phyloP scores from a whole-genome alignment of 2,888 invertebrate genomes.

The Microdon myrmicae region DNA sequence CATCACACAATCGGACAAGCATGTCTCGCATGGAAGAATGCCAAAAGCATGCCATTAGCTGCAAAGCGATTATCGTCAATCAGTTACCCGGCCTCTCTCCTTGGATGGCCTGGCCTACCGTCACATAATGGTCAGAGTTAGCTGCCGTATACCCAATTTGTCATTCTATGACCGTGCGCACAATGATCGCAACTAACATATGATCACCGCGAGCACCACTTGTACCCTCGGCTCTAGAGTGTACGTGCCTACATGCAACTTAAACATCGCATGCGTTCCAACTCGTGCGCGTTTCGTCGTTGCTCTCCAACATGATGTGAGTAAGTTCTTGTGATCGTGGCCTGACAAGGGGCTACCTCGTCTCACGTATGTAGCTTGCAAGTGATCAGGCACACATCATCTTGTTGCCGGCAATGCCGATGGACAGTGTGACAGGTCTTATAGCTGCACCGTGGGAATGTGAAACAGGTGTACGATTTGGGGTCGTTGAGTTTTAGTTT shows the following conservation, averaged over 20 bases:
- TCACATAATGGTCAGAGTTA: no score
- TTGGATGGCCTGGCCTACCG: slow-evolving; percentile 28
- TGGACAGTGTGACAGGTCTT: slow-evolving; percentile 48
- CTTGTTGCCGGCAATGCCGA: slow-evolving; percentile 45
- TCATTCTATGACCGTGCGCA: slow-evolving; percentile 33
- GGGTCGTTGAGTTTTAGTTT: slow-evolving; percentile 49
- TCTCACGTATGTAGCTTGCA: slow-evolving; percentile 44
- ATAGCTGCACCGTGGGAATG: slow-evolving; percentile 51
- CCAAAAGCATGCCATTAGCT: slow-evolving; percentile 51
- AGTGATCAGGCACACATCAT: slow-evolving; percentile 48
- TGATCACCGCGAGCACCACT: slow-evolving; percentile 27
- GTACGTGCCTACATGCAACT: slow-evolving; percentile 44
- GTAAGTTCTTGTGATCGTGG: slow-evolving; percentile 18
- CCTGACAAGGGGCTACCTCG: not conserved
- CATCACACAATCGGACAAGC: no score
- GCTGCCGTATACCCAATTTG: slow-evolving; percentile 31
- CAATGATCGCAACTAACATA: slow-evolving; percentile 23
- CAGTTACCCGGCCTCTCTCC: slow-evolving; percentile 22
- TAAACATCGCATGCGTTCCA: slow-evolving; percentile 54
- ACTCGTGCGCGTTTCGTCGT: slow-evolving; percentile 53
- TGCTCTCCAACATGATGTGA: slow-evolving; percentile 28
- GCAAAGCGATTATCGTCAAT: slow-evolving; percentile 43
- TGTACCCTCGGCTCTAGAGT: slow-evolving; percentile 28
- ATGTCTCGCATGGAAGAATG: slow-evolving; percentile 35
- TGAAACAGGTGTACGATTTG: slow-evolving; percentile 51